Evolutionary conservation across 2,113 vertebrate species (phyloP), one percentile per base, ranked within the genome.

Genomic region (Anas platyrhynchos): DNA sequence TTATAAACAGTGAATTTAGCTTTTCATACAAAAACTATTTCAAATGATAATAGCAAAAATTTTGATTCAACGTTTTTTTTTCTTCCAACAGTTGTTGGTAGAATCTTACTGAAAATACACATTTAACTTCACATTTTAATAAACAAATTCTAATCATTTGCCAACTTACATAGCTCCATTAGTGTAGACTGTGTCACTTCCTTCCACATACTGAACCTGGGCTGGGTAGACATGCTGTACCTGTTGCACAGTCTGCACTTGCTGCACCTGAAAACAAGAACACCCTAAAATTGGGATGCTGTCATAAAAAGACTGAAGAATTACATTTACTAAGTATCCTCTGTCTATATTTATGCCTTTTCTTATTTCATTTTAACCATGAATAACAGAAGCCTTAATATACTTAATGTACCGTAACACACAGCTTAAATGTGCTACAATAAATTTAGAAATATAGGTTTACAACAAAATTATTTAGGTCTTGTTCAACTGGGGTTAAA

Each of bases 201-300:
- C 98, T 86, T 98, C 98, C 96, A 98, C 98, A 74, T 98, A 98
- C 97, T 98, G 98, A 96, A 98, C 98, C 93, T 98, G 98, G 92
- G 98, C 97, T 95, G 98, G 98, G 66, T 98, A 98, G 80, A 98
- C 98, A 92, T 98, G 98, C 48, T 98, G 98, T 44, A 98, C 98
- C 83, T 98, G 98, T 82, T 98, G 98, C 63, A 98, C 98, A 66
- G 98, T 98, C 97, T 98, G 98, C 12, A 98, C 98, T 88, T 98
- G 98, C 86, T 98, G 98, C 55, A 98, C 98, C 98, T 98, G 97
- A 74, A 92, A 98, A 97, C 55, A 96, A 90, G 94, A 96, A 81
- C 41, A 94, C 6, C 18, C 82, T n/a, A 69, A 78, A 41, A 41
- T 22, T 96, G n/a, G 41, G 44, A 50, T 34, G 69, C 1, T 50